Evolutionary conservation across 2,888 invertebrate genomes (phyloP).

Genomic region (Anodontia alba): DNA sequence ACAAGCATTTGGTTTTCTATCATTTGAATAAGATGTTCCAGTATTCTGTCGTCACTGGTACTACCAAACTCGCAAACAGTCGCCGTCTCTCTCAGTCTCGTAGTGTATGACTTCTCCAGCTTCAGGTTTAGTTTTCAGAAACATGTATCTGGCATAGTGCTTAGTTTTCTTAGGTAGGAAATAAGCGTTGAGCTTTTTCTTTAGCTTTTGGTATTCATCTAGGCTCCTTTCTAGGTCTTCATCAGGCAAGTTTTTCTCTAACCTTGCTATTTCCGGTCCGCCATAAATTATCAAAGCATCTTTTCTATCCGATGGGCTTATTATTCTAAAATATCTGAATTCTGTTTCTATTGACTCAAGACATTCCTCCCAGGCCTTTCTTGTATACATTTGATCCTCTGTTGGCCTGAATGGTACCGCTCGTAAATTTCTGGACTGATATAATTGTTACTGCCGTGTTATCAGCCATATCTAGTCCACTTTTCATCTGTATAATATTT

Average conservation of each 20-base stretch:
- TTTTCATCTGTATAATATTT: not conserved
- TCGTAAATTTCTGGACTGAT: not conserved
- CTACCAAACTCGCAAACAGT: not conserved
- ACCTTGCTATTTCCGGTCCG: slow-evolving; percentile 10
- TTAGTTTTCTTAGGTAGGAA: too few relatives aligned
- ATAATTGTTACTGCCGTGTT: not conserved
- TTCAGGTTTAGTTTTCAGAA: too few relatives aligned
- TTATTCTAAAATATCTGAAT: too few relatives aligned
- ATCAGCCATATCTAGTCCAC: not conserved
- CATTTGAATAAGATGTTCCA: not conserved
- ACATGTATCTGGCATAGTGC: too few relatives aligned
- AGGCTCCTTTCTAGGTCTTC: too few relatives aligned
- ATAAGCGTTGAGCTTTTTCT: too few relatives aligned
- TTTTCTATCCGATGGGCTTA: too few relatives aligned
- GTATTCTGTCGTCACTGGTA: not conserved
- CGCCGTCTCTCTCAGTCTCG: not conserved
- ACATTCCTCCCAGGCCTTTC: too few relatives aligned
- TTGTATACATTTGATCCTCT: too few relatives aligned
- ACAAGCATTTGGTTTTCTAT: not conserved
- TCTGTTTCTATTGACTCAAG: not conserved
- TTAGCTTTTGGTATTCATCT: too few relatives aligned
- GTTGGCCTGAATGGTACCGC: too few relatives aligned
- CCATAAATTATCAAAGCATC: too few relatives aligned
- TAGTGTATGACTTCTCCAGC: not conserved
- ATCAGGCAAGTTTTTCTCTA: not conserved